These are phyloP conservation scores for Coelopa pilipes DNA, from an alignment of 2,888 invertebrate species.

Conservation along the genomic window DNA sequence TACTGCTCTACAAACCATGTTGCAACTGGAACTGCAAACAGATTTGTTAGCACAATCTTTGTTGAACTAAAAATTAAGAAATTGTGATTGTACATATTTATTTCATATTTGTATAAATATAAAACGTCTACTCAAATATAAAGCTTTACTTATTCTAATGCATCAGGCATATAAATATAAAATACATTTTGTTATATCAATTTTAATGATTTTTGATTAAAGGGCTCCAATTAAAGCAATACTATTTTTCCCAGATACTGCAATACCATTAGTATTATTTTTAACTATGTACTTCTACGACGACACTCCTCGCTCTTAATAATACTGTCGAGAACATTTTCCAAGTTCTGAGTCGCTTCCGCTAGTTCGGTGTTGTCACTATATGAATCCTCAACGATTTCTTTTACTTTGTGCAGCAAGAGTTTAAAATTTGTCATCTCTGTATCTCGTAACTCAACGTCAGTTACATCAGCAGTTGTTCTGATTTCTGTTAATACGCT, in stretches of 20 bases:
- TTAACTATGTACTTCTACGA: slow-evolving; percentile 46
- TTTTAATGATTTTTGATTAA: not conserved
- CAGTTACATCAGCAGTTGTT: slow-evolving; percentile 22
- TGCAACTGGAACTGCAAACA: slow-evolving; percentile 44
- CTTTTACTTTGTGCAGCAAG: slow-evolving; percentile 63
- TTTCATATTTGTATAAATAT: slow-evolving; percentile 3
- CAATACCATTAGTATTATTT: too few species aligned
- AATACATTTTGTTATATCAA: slow-evolving; percentile 1
- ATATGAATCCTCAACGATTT: slow-evolving; percentile 65
- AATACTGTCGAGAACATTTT: slow-evolving; percentile 64
- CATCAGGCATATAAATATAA: slow-evolving; percentile 4
- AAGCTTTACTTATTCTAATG: slow-evolving; percentile 5
- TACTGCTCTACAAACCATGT: not conserved
- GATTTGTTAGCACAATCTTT: slow-evolving; percentile 46
- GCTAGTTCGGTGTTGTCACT: slow-evolving; percentile 66
- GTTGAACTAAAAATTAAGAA: slow-evolving; percentile 32
- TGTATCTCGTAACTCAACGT: slow-evolving; percentile 55
- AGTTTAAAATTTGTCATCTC: slow-evolving; percentile 64
- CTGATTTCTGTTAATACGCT: slow-evolving; percentile 41
- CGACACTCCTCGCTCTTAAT: slow-evolving; percentile 63
- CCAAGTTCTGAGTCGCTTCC: slow-evolving; percentile 64
- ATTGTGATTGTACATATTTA: slow-evolving; percentile 16
- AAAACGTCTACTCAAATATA: not conserved
- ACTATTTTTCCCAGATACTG: too few species aligned
- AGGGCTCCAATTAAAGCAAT: too few species aligned